Evolutionary conservation across 2,113 vertebrate species (phyloP), one percentile per base, ranked within the genome.

Genomic region (Trichomycterus rosablanca): DNA sequence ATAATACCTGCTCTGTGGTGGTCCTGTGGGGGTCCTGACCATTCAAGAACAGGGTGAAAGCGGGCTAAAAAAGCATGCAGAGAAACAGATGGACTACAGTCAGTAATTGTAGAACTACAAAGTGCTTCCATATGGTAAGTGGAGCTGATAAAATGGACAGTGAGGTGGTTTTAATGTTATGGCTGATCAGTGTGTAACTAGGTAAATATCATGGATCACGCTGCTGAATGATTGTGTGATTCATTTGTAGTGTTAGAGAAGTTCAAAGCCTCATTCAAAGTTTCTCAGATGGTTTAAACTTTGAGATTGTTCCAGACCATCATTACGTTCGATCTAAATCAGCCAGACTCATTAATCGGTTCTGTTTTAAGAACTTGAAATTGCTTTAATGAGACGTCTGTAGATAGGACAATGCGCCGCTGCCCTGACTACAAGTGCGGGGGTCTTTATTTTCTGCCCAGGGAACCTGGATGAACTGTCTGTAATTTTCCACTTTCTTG

Each of bases 301-400:
- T 46, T 39, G 61, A 44, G 39, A 32, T 20, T n/a, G 26, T 35
- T 30, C 37, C 49, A 18, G 11, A 35, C 18, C n/a, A 53, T 62
- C 58, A 49, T 28, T 49, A 20, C 45, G 20, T n/a, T 53, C 52
- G 23, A 39, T 37, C 15, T 18, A 50, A 62, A 69, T 60, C 7
- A 57, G 30, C 23, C 14, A 19, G 42, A 12, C 32, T 57, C 18
- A 52, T 66, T 63, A 64, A 28, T 45, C n/a, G 20, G 35, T 28
- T 50, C 44, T 52, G 9, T 2, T 50, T 40, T 57, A 18, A 52
- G 48, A 65, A 45, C 19, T 14, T 0, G 30, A 46, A 35, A 35
- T 46, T 44, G 40, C 26, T 57, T 67, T 55, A 28, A 49, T 42
- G 26, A 56, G 23, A 45, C n/a, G 19, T n/a, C 16, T 58, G 59